These are phyloP conservation scores for Hippocampus zosterae DNA, from an alignment of 2,113 vertebrate genomes.

Conservation along the genomic window DNA sequence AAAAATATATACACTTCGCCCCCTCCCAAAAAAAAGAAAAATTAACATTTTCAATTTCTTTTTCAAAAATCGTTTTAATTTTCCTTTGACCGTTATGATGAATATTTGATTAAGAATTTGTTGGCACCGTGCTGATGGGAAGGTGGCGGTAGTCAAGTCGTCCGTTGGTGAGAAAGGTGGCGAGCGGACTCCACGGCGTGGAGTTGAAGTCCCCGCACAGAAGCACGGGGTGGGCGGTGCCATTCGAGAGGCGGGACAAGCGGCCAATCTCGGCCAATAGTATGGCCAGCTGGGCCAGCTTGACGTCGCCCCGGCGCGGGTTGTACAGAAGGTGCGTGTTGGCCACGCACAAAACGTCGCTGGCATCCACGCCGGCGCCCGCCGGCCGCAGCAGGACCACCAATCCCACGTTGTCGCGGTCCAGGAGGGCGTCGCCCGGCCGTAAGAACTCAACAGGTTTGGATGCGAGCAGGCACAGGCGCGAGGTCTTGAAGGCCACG, in stretches of 20 bases:
- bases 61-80: too few relatives aligned
- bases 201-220: constrained; percentile 97
- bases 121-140: constrained; percentile 81
- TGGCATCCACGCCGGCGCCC: background rate
- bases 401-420: constrained; percentile 93
- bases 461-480: constrained; percentile 81
- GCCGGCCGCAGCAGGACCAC: constrained; percentile 80
- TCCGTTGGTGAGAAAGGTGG: constrained; percentile 85
- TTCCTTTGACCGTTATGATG: too few relatives aligned
- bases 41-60: too few relatives aligned
- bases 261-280: constrained; percentile 86
- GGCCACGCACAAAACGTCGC: constrained; percentile 78
- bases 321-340: constrained; percentile 97
- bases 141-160: constrained; percentile 82
- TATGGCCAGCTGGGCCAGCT: constrained; percentile 90
- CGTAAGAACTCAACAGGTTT: constrained; percentile 88
- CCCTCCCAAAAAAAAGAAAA: too few relatives aligned
- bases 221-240: constrained; percentile 77
- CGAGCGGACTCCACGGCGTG: constrained; percentile 86
- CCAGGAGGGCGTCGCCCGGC: constrained; percentile 78
- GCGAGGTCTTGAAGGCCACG: constrained; percentile 83
- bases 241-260: constrained; percentile 73
- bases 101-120: too few relatives aligned
- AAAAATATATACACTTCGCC: too few relatives aligned
- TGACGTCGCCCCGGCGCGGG: constrained; percentile 91